phyloP scores from a whole-genome alignment of 2,797 vertebrate genomes.

The Protonibea diacanthus region DNA sequence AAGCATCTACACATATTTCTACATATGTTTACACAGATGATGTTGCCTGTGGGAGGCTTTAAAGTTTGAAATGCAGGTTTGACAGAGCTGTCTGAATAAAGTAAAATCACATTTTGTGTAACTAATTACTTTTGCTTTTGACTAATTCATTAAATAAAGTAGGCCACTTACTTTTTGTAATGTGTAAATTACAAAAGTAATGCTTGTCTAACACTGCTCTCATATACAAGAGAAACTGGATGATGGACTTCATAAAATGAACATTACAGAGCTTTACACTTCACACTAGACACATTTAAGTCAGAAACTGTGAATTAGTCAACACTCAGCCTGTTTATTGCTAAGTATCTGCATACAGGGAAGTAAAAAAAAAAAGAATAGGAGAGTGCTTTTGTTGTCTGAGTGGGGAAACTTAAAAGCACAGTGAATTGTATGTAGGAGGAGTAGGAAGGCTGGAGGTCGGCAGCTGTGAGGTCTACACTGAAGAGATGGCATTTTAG shows the following conservation, averaged over 20 bases:
- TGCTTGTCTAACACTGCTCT: background rate
- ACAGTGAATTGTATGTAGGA: constrained; percentile 34
- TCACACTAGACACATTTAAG: background rate
- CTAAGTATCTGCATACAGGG: constrained; percentile 7
- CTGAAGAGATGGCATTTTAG: constrained; percentile 61
- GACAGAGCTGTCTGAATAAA: background rate
- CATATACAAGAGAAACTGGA: background rate
- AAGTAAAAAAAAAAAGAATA: background rate
- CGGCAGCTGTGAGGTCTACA: constrained; percentile 36
- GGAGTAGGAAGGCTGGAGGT: constrained; percentile 46
- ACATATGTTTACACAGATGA: background rate
- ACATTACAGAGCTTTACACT: background rate
- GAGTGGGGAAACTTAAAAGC: constrained; percentile 39
- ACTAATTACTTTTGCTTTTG: background rate
- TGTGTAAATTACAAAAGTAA: background rate
- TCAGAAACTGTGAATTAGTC: background rate
- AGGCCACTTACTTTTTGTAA: background rate
- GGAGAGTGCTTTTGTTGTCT: constrained; percentile 4
- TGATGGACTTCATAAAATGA: background rate
- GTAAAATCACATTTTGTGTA: background rate
- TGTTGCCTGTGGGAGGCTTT: background rate
- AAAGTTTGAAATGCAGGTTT: background rate
- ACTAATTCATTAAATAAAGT: background rate
- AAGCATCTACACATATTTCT: background rate
- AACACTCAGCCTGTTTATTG: constrained; percentile 2